Base-by-base conservation (phyloP, 1,140 invertebrate species). In the Pseudomyrmex concolor region DNA sequence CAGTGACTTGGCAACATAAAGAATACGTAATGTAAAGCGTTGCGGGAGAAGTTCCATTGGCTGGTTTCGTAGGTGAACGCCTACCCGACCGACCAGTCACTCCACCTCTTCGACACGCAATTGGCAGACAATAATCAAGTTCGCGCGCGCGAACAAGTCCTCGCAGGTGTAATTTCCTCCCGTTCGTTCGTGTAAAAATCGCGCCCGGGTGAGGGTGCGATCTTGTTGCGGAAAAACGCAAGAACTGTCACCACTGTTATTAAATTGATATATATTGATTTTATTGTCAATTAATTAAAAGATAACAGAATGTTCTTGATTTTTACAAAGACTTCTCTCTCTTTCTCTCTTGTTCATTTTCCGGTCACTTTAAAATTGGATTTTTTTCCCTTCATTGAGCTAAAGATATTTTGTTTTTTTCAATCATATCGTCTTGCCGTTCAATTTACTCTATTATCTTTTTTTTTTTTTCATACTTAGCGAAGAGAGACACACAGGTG, bases 1-100 rank as follows among this genome's bases (percentile, higher is more conserved):
- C 92, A 93, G 92, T 90, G 89, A 92, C 92, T 92, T 93, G 91
- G 91, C 89, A 93, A 93, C 91, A 91, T 93, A 92, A 93, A 92
- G 90, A 92, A 91, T 90, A 92, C 90, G 91, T 91, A 92, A 90
- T 89, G 91, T 92, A 90, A 91, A 92, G 89, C 90, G 83, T 88
- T 54, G 91, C 87, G 89, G 86, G 91, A 92, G 90, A 89, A 82
- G 87, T 91, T 91, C 86, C 87, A 94, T 94, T 94, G 93, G 93
- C 81, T 87, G 76, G 64, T 88, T 88, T 91, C 89, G 63, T 74
- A 34, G 83, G 91, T 93, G 83, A 90, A 92, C 93, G 93, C 93
- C 93, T 94, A 93, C 92, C 90, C 87, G 87, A 88, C 86, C 84
- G 87, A 88, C 86, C 84, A 74, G 72, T 86, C 86, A 87, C 89